A percentile compares a stretch with the other conserved stretches of the same genome.
phyloP scores from a whole-genome alignment of 1,140 invertebrate genomes.

The Eupeodes corollae region DNA sequence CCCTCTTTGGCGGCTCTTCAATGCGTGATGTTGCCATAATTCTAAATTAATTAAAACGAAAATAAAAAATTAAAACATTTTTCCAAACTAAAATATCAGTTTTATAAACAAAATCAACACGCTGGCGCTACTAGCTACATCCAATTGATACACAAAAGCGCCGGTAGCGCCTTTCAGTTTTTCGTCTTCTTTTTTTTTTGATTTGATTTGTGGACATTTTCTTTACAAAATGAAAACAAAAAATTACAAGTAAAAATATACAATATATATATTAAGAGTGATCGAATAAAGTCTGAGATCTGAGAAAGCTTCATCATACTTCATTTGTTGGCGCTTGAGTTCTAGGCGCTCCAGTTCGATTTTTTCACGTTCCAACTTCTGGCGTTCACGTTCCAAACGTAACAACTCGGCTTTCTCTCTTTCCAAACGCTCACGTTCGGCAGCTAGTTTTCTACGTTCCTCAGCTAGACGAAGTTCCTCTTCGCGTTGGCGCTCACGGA shows the following conservation, averaged over 20 bases:
- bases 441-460: slow-evolving; percentile 61
- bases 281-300: background rate
- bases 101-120: background rate
- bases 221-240: slow-evolving; percentile 6
- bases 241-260: background rate
- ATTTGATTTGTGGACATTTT: background rate
- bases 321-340: slow-evolving; percentile 62
- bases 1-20: slow-evolving; percentile 39
- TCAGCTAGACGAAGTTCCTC: slow-evolving; percentile 69
- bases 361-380: slow-evolving; percentile 69
- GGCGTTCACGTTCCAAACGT: slow-evolving; percentile 66
- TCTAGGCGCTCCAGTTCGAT: slow-evolving; percentile 73
- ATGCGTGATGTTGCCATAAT: slow-evolving; percentile 32
- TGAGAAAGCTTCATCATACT: slow-evolving; percentile 32
- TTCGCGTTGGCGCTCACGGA: slow-evolving; percentile 64
- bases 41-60: slow-evolving; percentile 13
- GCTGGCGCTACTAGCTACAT: background rate
- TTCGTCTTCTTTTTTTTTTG: slow-evolving; percentile 1
- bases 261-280: background rate
- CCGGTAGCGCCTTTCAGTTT: background rate
- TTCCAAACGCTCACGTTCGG: slow-evolving; percentile 66
- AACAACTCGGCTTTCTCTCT: slow-evolving; percentile 70
- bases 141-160: too few species aligned
- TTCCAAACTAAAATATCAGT: background rate
- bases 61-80: slow-evolving; percentile 19